Evolutionary conservation across 2,113 vertebrate species (phyloP).

Genomic region (Varanus salvator): DNA sequence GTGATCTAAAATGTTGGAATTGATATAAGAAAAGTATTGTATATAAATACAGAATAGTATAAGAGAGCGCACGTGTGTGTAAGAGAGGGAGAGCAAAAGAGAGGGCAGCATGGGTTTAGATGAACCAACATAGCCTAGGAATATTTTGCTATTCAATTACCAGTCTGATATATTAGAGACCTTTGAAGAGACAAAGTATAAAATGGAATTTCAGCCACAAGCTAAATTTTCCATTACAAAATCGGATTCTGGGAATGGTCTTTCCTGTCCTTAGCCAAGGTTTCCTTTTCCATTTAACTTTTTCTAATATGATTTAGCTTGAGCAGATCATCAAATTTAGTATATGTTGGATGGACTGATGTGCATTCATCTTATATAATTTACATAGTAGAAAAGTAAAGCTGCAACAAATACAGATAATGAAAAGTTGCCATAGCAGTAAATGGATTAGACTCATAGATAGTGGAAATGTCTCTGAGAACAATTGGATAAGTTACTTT

Average conservation of each 20-base stretch:
- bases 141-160: slow-evolving; percentile 48
- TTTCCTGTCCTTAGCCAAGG: slow-evolving; percentile 55
- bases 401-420: slow-evolving; percentile 44
- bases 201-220: slow-evolving; percentile 28
- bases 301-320: slow-evolving; percentile 50
- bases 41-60: slow-evolving; percentile 49
- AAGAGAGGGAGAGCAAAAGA: no score
- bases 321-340: slow-evolving; percentile 47
- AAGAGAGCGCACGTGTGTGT: not conserved
- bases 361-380: slow-evolving; percentile 37
- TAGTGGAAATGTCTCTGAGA: slow-evolving; percentile 45
- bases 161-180: slow-evolving; percentile 18
- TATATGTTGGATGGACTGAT: slow-evolving; percentile 40
- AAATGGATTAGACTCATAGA: slow-evolving; percentile 45
- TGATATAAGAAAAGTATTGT: slow-evolving; percentile 39
- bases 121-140: slow-evolving; percentile 41
- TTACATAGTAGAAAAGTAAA: slow-evolving; percentile 35
- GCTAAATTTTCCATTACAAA: slow-evolving; percentile 41
- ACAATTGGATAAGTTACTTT: slow-evolving; percentile 55
- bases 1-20: slow-evolving; percentile 51
- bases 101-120: slow-evolving; percentile 45
- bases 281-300: slow-evolving; percentile 55
- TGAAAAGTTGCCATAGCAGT: slow-evolving; percentile 20
- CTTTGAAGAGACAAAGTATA: slow-evolving; percentile 39
- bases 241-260: slow-evolving; percentile 35